A percentile compares a stretch with the other conserved stretches of the same genome.
Conservation (phyloP, 2,797 vertebrate species). For the Dromococcyx pavoninus region DNA sequence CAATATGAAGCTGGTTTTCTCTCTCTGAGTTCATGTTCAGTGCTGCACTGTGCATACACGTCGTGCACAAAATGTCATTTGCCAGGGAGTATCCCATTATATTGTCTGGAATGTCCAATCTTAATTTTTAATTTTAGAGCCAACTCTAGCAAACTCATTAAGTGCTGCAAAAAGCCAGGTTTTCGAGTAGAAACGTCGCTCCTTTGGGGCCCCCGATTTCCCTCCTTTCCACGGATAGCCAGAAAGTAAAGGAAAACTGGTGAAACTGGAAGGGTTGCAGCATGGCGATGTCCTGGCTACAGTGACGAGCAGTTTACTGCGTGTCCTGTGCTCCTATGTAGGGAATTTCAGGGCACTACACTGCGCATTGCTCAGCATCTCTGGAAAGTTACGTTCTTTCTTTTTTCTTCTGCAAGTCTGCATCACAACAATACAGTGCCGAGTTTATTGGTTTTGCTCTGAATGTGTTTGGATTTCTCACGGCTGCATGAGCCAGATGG, state of each 20-base stretch:
- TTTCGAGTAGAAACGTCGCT: neutral
- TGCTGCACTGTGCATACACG: neutral
- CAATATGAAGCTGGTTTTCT: neutral
- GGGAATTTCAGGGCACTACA: neutral
- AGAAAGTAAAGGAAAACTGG: neutral
- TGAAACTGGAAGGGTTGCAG: neutral
- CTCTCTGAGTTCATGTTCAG: neutral
- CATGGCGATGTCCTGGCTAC: neutral
- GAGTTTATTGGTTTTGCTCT: neutral
- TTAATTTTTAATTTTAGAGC: neutral
- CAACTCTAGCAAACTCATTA: neutral
- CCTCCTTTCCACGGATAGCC: neutral
- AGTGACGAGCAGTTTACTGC: neutral
- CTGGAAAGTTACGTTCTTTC: neutral
- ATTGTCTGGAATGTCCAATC: neutral
- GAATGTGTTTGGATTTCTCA: neutral
- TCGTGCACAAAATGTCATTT: neutral
- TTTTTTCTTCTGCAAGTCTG: neutral
- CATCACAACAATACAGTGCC: neutral
- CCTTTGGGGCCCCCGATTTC: neutral
- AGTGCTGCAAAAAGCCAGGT: neutral
- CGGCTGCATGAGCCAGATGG: rapidly evolving
- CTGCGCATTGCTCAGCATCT: rapidly evolving
- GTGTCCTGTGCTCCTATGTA: rapidly evolving
- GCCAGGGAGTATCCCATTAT: neutral